These are phyloP conservation scores for Heterohyrax brucei DNA, from an alignment of 2,797 vertebrate species.

Conservation along the genomic window DNA sequence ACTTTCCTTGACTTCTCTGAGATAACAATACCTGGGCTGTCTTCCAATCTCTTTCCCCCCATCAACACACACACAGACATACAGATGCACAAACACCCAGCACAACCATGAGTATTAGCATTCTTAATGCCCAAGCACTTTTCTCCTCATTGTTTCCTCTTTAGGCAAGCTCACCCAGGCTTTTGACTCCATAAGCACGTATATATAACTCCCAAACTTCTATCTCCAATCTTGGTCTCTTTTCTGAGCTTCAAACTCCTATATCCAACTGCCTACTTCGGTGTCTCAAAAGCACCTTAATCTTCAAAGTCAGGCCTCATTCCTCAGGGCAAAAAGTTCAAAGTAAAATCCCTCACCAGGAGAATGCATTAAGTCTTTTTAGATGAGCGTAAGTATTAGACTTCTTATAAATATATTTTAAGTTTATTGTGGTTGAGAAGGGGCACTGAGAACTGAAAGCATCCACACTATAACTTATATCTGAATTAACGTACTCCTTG, in stretches of 20 bases:
- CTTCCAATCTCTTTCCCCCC: not conserved
- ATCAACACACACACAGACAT: not conserved
- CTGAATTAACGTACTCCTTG: constrained; percentile 49
- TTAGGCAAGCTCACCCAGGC: not conserved
- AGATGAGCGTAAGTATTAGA: not conserved
- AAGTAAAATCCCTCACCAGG: constrained; percentile 30
- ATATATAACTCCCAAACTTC: constrained; percentile 50
- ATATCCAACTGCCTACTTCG: not conserved
- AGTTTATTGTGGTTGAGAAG: constrained; percentile 50
- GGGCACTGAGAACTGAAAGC: constrained; percentile 61
- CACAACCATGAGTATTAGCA: not conserved
- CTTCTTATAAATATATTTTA: constrained; percentile 65
- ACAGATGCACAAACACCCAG: too few relatives aligned
- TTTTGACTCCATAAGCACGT: not conserved
- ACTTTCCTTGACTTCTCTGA: not conserved
- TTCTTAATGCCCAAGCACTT: constrained; percentile 17
- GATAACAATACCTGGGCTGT: constrained; percentile 19
- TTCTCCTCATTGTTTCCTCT: constrained; percentile 40
- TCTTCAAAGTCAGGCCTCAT: constrained; percentile 32
- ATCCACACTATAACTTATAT: constrained; percentile 41
- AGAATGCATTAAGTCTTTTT: constrained; percentile 54
- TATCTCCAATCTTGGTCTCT: constrained; percentile 12
- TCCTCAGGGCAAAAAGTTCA: not conserved
- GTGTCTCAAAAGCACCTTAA: not conserved
- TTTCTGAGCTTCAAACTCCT: not conserved